Percentiles rank a stretch among this genome's conserved stretches.
These are phyloP conservation scores for Bombycilla garrulus DNA, from an alignment of 2,113 vertebrate genomes.

Conservation along the genomic window DNA sequence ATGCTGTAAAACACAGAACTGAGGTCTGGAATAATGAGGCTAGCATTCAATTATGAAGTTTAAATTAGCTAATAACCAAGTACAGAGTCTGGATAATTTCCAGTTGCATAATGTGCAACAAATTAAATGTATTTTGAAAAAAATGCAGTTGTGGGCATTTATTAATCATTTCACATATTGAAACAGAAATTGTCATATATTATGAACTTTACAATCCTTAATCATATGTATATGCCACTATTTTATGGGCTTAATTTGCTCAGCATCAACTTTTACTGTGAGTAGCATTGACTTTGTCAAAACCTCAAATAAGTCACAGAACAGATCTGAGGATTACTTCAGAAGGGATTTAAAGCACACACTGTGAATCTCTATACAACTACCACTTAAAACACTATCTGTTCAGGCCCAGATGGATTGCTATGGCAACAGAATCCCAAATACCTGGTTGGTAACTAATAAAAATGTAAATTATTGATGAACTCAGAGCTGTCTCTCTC, in stretches of 20 bases:
- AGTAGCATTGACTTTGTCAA: conserved; percentile 52
- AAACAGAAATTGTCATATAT: conserved; percentile 20
- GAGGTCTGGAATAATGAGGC: not conserved
- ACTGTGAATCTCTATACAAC: conserved; percentile 55
- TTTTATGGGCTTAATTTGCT: conserved; percentile 25
- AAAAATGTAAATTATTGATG: conserved; percentile 71
- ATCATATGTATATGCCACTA: conserved; percentile 12
- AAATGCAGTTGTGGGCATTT: conserved; percentile 2
- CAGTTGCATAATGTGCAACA: conserved; percentile 26
- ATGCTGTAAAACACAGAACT: not conserved
- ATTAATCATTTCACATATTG: not conserved
- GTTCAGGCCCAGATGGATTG: conserved; percentile 59
- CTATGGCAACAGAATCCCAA: conserved; percentile 65
- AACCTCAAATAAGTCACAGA: conserved; percentile 40
- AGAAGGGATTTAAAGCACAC: conserved; percentile 60
- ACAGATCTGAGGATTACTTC: conserved; percentile 66
- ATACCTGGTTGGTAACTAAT: conserved; percentile 60
- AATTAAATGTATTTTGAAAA: conserved; percentile 24
- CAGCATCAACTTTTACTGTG: conserved; percentile 36
- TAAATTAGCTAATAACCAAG: conserved; percentile 54
- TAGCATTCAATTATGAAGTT: conserved; percentile 25
- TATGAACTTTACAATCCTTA: conserved; percentile 11
- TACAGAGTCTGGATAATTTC: conserved; percentile 29
- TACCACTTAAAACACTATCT: conserved; percentile 51
- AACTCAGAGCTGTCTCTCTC: conserved; percentile 52